Base-by-base conservation (phyloP, 2,797 vertebrate species). In the Hipposideros larvatus region DNA sequence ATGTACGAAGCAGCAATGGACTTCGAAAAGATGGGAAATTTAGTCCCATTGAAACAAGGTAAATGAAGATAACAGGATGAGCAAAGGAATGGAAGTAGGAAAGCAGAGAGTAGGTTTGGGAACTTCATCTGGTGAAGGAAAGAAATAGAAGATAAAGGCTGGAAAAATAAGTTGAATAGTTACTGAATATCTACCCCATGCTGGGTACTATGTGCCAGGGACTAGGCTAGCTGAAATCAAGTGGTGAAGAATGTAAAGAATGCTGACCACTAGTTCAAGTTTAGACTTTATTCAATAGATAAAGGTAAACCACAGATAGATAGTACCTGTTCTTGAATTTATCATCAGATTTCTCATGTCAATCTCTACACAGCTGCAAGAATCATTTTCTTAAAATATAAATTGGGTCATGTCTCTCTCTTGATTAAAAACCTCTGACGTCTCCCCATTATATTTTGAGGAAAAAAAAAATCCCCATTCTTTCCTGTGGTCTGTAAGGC, bases 291-390 rank as follows among this genome's bases (percentile, higher is more conserved):
- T 84, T 84, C 24, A 75, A 16, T 2, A 79, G 31, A 31, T 31
- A 79, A 73, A 88, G 28, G 24, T 16, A 59, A 89, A 37, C 13
- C 28, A 89, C 4, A 74, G n/a, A 63, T 22, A 74, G n/a, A 57
- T 22, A 82, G 28, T 43, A 75, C 31, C 57, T 73, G 14, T 37
- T 75, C 63, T 70, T 79, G 78, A 92, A 61, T 2, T 85, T 70
- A 46, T 34, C 22, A 90, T 87, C 73, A 57, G 41, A 78, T 92
- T 91, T 96, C 28, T 93, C 19, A 65, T 19, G 31, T 80, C 18
- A 34, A n/a, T 80, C 53, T 91, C 26, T 13, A 85, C 2, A 61
- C 6, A 63, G 59, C 13, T 91, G 4, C 11, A 91, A 91, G 78
- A 73, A 86, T 22, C 24, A 59, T 37, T 7, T 73, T 92, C 48